phyloP scores from a whole-genome alignment of 2,888 invertebrate species.

The Stratiomys singularior region DNA sequence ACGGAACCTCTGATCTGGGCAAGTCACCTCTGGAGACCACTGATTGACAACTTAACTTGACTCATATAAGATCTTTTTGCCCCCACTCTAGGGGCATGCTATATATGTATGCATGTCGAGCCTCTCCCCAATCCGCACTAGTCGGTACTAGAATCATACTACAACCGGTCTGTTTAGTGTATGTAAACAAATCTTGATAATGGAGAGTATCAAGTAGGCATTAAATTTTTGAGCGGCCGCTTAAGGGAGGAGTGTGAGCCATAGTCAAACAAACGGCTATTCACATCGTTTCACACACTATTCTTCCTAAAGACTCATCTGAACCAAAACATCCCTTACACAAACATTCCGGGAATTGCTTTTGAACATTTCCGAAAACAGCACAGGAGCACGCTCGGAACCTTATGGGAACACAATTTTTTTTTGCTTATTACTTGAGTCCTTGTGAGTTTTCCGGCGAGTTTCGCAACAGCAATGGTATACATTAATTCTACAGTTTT shows the following conservation, averaged over 20 bases:
- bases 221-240: background rate
- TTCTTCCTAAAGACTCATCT: too few species aligned
- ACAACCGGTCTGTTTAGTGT: conserved; percentile 33
- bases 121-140: background rate
- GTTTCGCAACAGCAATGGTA: too few species aligned
- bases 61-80: background rate
- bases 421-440: too few species aligned
- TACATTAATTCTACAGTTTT: too few species aligned
- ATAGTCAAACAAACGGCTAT: too few species aligned
- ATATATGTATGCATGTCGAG: background rate
- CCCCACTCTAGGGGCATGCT: background rate
- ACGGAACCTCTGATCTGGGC: background rate
- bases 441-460: too few species aligned
- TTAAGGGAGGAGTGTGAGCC: conserved; percentile 12
- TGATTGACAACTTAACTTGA: background rate
- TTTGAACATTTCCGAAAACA: too few species aligned
- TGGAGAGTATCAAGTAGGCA: conserved; percentile 1
- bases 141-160: conserved; percentile 25
- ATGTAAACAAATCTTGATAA: conserved; percentile 40
- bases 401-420: too few species aligned
- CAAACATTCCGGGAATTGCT: too few species aligned
- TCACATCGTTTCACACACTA: too few species aligned
- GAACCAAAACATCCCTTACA: too few species aligned
- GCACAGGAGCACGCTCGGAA: too few species aligned
- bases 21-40: background rate